These are phyloP conservation scores for Neostethus bicornis DNA, from an alignment of 2,797 vertebrate genomes.

Conservation along the genomic window DNA sequence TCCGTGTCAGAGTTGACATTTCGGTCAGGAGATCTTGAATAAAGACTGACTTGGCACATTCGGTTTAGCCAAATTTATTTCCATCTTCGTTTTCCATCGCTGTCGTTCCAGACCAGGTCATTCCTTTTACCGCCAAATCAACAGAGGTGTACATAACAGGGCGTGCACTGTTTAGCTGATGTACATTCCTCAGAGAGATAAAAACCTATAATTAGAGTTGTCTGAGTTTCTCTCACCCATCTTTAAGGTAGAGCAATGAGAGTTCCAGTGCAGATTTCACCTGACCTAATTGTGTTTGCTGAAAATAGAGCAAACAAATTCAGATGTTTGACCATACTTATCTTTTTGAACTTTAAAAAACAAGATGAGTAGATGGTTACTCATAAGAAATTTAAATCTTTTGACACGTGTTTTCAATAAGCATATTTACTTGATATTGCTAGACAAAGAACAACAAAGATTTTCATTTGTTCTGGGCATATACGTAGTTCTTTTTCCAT, in stretches of 20 bases:
- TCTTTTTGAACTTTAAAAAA: slow-evolving; percentile 35
- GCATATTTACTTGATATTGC: slow-evolving; percentile 2
- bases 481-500: background rate
- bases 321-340: slow-evolving; percentile 34
- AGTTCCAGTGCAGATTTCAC: slow-evolving; percentile 31
- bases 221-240: slow-evolving; percentile 18
- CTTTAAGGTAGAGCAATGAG: slow-evolving; percentile 27
- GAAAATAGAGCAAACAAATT: slow-evolving; percentile 55
- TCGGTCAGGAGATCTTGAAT: slow-evolving; percentile 22
- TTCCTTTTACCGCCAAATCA: slow-evolving; percentile 4
- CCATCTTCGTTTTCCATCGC: slow-evolving; percentile 42
- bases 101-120: background rate
- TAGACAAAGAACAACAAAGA: background rate
- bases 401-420: slow-evolving; percentile 15
- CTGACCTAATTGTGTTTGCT: slow-evolving; percentile 62
- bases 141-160: background rate
- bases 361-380: slow-evolving; percentile 30
- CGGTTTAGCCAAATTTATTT: slow-evolving; percentile 41
- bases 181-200: slow-evolving; percentile 32
- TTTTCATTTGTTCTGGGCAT: background rate
- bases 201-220: slow-evolving; percentile 37
- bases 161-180: slow-evolving; percentile 19
- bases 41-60: slow-evolving; percentile 35
- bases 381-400: slow-evolving; percentile 22
- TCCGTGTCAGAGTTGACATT: slow-evolving; percentile 17